Conservation (phyloP, 2,113 vertebrate species). For the Ameiurus melas region DNA sequence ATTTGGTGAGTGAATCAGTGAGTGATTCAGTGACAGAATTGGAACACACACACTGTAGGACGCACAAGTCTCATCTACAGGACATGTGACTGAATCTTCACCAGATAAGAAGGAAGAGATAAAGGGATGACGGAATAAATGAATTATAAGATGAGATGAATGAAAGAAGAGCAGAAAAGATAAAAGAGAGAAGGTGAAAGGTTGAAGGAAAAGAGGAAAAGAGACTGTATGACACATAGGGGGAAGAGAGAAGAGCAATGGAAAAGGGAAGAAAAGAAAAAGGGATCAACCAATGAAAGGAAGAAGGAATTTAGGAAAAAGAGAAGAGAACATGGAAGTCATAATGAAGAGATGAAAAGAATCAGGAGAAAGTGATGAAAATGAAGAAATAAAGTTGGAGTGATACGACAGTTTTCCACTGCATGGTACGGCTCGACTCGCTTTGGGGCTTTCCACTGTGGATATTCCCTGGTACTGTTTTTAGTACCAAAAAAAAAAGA, state of each 20-base stretch:
- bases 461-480: no score
- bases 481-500: no score
- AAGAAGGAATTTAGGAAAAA: neutral
- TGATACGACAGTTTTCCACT: no score
- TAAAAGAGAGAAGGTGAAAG: slow-evolving; percentile 4
- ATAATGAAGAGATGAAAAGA: neutral
- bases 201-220: neutral
- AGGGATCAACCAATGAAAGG: neutral
- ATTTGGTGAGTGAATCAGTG: neutral
- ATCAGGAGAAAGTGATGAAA: neutral
- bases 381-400: neutral
- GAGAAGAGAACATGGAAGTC: neutral
- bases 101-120: neutral
- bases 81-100: neutral
- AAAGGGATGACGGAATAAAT: neutral
- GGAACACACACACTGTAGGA: neutral
- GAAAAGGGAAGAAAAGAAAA: neutral
- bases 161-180: neutral
- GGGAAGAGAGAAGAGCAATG: neutral
- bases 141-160: neutral
- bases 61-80: neutral
- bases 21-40: neutral
- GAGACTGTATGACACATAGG: neutral
- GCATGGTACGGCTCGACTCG: no score
- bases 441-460: no score